These are phyloP conservation scores for Halcyon chelicuti DNA, from an alignment of 2,797 vertebrate species.

Conservation along the genomic window DNA sequence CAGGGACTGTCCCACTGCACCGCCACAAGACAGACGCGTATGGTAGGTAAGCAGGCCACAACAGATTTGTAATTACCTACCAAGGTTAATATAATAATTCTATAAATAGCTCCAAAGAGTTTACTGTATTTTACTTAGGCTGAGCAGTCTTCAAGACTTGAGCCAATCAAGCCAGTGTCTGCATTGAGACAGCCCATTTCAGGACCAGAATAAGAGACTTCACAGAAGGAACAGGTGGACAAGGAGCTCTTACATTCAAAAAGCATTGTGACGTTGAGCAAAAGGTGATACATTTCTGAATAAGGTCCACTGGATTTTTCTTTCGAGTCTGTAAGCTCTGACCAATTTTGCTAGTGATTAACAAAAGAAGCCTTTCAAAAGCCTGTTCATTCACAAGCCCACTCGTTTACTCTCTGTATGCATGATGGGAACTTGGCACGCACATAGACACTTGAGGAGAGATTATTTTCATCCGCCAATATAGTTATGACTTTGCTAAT, in stretches of 20 bases:
- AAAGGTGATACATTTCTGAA: not conserved
- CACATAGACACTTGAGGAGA: constrained; percentile 3
- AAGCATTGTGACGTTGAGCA: rapidly evolving
- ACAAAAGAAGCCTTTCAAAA: constrained; percentile 18
- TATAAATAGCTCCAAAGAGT: not conserved
- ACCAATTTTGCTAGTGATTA: constrained; percentile 13
- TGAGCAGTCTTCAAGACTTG: not conserved
- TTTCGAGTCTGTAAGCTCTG: not conserved
- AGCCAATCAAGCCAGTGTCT: not conserved
- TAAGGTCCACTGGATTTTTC: not conserved
- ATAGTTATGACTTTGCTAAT: constrained; percentile 52
- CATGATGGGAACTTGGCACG: constrained; percentile 36
- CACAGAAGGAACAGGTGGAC: not conserved
- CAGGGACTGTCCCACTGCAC: not conserved
- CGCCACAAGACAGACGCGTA: rapidly evolving
- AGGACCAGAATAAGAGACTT: not conserved
- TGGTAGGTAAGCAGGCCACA: not conserved
- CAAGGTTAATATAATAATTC: not conserved
- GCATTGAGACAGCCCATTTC: not conserved
- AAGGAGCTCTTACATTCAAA: not conserved
- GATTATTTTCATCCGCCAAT: constrained; percentile 34
- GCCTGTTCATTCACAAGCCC: constrained; percentile 26
- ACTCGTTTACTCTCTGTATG: constrained; percentile 14
- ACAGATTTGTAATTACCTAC: not conserved
- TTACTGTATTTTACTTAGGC: not conserved